Base-by-base conservation (phyloP, 2,888 invertebrate genomes). In the Pandemis heparana region DNA sequence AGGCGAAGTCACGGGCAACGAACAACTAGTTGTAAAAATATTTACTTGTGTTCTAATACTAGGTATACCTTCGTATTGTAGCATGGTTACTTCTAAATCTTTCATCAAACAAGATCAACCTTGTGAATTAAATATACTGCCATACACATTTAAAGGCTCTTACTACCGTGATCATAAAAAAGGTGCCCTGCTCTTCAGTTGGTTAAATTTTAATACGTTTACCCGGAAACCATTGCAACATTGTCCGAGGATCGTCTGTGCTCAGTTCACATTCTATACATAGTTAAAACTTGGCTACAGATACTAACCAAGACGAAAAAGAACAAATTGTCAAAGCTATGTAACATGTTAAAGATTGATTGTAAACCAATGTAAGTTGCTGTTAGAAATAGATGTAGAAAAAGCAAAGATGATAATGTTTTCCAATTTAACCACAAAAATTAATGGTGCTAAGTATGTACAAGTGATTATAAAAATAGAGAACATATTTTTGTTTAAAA, bases 111-210 rank as follows among this genome's bases (percentile, higher is more conserved):
- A 60, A 32, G 65, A 60, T 51, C 60, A 60, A 48, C 23, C 48
- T 39, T 41, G 32, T 73, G 68, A 68, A 68, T 68, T 63, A 71
- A 65, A 60, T 23, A 64, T 51, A 48, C 41, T 46, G 43, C 59
- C 63, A 60, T 64, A 68, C 61, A 62, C 32, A 62, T 72, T 68
- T 67, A 72, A 53, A 56, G 68, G 48, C 63, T 59, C 73, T 60
- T 48, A 68, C 66, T 53, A 62, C 60, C 68, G 66, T 68, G 56
- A 73, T 59, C 68, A 69, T 73, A 69, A 73, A 73, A 72, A 73
- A 63, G 68, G 46, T 63, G 68, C 56, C 67, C 67, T 68, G 56
- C 72, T 68, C 46, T 73, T 72, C 59, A 48, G 69, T 61, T 70
- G 60, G 65, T 74, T 69, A 70, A 74, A 74, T 51, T 70, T 74